Evolutionary conservation across 2,113 vertebrate species (phyloP).

Genomic region (Hoplias malabaricus): DNA sequence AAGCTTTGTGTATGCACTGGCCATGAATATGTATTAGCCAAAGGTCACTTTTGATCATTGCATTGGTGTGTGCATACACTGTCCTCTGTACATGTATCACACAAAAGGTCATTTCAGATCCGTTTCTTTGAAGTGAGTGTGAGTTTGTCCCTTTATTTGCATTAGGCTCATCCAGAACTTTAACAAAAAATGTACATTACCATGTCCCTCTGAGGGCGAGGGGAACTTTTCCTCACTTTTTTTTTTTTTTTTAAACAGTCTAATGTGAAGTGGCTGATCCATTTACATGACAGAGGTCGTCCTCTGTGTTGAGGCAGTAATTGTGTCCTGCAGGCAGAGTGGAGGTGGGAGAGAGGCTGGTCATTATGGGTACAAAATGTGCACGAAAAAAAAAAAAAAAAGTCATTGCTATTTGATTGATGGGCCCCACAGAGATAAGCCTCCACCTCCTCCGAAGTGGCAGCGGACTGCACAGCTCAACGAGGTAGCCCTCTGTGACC

Average conservation of each 20-base stretch:
- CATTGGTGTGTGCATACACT: slow-evolving; percentile 32
- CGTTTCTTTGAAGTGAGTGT: slow-evolving; percentile 27
- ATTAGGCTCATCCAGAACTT: slow-evolving; percentile 12
- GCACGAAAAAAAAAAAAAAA: slow-evolving; percentile 8
- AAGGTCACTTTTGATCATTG: slow-evolving; percentile 45
- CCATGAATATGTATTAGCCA: slow-evolving; percentile 46
- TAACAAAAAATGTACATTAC: not conserved
- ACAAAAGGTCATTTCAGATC: slow-evolving; percentile 45
- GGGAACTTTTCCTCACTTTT: not conserved
- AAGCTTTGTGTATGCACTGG: slow-evolving; percentile 19
- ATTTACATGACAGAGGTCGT: slow-evolving; percentile 57
- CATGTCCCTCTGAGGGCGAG: slow-evolving; percentile 14
- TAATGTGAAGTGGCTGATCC: slow-evolving; percentile 37
- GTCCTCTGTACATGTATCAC: slow-evolving; percentile 19
- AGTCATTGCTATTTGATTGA: slow-evolving; percentile 36
- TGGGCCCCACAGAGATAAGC: slow-evolving; percentile 35
- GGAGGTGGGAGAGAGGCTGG: slow-evolving; percentile 18
- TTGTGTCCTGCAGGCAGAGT: slow-evolving; percentile 47
- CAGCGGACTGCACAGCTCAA: not conserved
- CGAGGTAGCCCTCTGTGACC: not conserved
- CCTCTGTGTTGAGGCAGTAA: slow-evolving; percentile 47
- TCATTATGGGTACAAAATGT: slow-evolving; percentile 44
- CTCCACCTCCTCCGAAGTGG: slow-evolving; percentile 10
- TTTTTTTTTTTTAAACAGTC: slow-evolving; percentile 1
- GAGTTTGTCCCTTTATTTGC: slow-evolving; percentile 17